Evolutionary conservation across 2,888 invertebrate species (phyloP).

Genomic region (Halictus ligatus): DNA sequence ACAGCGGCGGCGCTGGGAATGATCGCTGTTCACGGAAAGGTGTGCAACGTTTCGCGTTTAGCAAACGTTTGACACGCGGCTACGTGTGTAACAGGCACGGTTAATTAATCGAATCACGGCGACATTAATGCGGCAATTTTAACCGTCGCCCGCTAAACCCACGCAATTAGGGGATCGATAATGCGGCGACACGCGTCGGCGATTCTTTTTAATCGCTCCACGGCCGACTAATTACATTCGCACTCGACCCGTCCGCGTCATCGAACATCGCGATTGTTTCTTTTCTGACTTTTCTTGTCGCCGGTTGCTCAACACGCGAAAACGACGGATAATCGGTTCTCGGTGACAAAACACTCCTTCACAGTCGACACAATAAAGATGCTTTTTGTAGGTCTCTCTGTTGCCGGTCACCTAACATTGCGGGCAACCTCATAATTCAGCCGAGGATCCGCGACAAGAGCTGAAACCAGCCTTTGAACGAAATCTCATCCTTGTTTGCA

Average conservation of each 20-base stretch:
- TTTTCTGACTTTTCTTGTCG: background rate
- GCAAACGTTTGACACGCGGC: constrained; percentile 37
- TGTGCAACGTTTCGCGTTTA: constrained; percentile 11
- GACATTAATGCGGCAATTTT: constrained; percentile 53
- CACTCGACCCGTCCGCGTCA: background rate
- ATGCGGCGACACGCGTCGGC: constrained; percentile 32
- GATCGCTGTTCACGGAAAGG: constrained; percentile 6
- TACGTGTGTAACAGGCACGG: constrained; percentile 41
- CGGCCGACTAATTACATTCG: constrained; percentile 9
- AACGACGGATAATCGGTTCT: background rate
- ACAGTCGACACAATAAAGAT: background rate
- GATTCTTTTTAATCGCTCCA: constrained; percentile 38
- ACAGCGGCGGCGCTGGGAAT: background rate
- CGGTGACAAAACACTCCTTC: background rate
- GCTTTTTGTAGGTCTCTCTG: background rate
- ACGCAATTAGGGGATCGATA: constrained; percentile 42
- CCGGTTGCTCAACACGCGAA: background rate
- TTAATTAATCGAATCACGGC: constrained; percentile 58
- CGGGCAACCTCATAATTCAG: too few species aligned
- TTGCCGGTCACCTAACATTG: too few species aligned
- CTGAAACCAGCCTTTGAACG: background rate
- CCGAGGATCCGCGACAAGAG: too few species aligned
- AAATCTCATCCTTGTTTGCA: background rate
- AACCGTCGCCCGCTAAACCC: constrained; percentile 20
- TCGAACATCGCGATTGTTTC: constrained; percentile 1